Percentiles rank a stretch among this genome's conserved stretches.
These are phyloP conservation scores for Corynorhinus townsendii DNA, from an alignment of 2,113 vertebrate species.

Conservation along the genomic window DNA sequence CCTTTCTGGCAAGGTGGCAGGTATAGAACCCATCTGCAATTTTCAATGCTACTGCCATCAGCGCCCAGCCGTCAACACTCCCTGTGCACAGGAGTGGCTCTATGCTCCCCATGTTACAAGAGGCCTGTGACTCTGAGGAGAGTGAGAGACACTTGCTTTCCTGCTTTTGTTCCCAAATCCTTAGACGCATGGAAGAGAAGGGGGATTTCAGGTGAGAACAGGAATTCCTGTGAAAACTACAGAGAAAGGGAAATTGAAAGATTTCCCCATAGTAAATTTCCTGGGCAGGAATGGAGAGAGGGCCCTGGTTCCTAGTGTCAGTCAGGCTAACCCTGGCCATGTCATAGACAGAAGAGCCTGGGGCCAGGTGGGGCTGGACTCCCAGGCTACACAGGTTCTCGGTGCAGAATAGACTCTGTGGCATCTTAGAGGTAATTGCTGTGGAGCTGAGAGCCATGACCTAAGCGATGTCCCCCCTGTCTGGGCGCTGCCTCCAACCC, in stretches of 20 bases:
- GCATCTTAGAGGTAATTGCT: neutral
- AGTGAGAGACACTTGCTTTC: neutral
- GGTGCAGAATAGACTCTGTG: neutral
- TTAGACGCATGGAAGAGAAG: neutral
- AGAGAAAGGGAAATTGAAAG: neutral
- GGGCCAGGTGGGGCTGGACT: neutral
- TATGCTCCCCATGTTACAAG: neutral
- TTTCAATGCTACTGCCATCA: neutral
- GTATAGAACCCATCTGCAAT: neutral
- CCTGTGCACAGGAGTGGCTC: neutral
- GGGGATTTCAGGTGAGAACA: neutral
- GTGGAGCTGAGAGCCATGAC: neutral
- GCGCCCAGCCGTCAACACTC: rapidly evolving
- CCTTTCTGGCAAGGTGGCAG: neutral
- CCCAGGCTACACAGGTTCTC: neutral
- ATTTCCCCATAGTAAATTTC: neutral
- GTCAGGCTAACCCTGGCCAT: neutral
- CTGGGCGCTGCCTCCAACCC: neutral
- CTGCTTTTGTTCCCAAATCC: neutral
- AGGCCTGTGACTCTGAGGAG: neutral
- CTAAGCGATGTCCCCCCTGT: neutral
- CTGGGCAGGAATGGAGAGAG: neutral
- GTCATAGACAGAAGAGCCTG: neutral
- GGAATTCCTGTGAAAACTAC: neutral
- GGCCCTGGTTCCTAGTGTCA: neutral